Evolutionary conservation across 1,140 invertebrate species (phyloP).

Genomic region (Sipha flava): DNA sequence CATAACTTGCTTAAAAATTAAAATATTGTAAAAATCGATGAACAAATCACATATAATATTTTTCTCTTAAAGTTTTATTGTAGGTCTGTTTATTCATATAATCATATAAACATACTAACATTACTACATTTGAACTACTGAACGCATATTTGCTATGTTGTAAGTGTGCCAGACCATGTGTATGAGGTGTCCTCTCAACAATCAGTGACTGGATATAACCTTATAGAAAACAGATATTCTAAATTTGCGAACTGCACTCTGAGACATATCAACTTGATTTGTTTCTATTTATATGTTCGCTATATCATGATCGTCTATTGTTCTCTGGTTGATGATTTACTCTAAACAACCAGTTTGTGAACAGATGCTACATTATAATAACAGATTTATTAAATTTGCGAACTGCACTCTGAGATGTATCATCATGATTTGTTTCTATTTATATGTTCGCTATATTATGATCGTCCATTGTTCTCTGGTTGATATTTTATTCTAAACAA

Average conservation of each 20-base stretch:
- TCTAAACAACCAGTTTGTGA: conserved; percentile 18
- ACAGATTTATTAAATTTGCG: neutral
- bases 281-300: conserved; percentile 31
- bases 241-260: conserved; percentile 19
- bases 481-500: neutral
- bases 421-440: conserved; percentile 25
- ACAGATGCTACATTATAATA: neutral
- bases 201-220: no score
- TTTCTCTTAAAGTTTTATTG: no score
- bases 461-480: conserved; percentile 15
- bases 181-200: no score
- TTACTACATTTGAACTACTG: no score
- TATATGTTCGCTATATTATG: conserved; percentile 20
- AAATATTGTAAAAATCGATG: no score
- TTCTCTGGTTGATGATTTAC: conserved; percentile 8
- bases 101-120: no score
- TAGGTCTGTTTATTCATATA: no score
- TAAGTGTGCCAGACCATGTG: no score
- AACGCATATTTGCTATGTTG: no score
- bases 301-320: neutral
- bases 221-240: neutral
- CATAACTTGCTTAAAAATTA: no score
- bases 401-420: conserved; percentile 26
- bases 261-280: conserved; percentile 13
- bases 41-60: no score